Base-by-base conservation (phyloP, 1,140 invertebrate genomes). In the Asbolus verrucosus region DNA sequence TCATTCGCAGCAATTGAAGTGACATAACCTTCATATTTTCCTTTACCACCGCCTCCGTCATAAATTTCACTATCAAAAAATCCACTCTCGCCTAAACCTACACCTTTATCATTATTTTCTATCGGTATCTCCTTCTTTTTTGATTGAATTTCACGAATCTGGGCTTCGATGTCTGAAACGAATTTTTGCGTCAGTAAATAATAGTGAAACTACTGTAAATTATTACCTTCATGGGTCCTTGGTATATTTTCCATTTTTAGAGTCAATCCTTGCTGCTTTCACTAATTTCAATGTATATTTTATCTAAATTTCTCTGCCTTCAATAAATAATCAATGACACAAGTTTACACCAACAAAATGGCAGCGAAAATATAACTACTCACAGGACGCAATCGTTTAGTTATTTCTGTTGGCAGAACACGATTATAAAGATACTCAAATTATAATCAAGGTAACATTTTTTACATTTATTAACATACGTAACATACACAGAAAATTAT, bases 1-100 rank as follows among this genome's bases (percentile, higher is more conserved):
- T 95, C 94, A 84, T 95, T 97, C 0, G 95, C 91, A 61, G 95
- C 95, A 84, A 98, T 98, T 0, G 96, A 98, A 65, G 94, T 96
- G 33, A 96, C 94, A 85, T 98, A 98, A 27, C 94, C 95, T 80
- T 94, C 94, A 84, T 92, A 98, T 81, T 94, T 94, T 14, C 89
- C 89, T 73, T 92, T 92, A 2, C 85, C 85, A 16, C 80, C 82
- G 62, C 83, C 82, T 13, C 82, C 90, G 79, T 95, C 94, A 83
- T 98, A 98, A 74, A 98, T 95, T 75, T 98, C 95, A 78, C 89
- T 90, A 83, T 98, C 96, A 84, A 94, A 97, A 76, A 90, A 94
- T 6, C 93, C 94, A 76, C 90, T 91, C 73, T 95, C 92, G 61
- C 94, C 93, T 43, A 98, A 83, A 1, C 92, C 92, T n/a, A 97